Conservation (phyloP, 2,797 vertebrate genomes). For the Micromesistius poutassou region DNA sequence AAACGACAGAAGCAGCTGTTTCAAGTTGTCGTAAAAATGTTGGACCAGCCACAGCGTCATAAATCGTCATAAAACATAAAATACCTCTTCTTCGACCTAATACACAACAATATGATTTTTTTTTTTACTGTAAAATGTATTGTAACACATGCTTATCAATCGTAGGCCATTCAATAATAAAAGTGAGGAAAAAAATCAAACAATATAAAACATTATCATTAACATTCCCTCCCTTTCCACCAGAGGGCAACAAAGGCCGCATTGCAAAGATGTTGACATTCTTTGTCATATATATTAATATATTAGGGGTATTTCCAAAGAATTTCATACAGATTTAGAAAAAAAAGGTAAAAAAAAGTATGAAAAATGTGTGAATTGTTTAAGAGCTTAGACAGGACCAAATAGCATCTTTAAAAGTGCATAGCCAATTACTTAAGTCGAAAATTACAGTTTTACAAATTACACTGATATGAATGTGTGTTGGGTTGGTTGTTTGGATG, state of each 20-base stretch:
- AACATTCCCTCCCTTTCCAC: neutral
- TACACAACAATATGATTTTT: neutral
- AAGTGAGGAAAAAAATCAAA: neutral
- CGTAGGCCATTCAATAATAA: neutral
- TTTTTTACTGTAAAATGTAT: neutral
- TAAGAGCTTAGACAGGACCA: neutral
- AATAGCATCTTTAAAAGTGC: neutral
- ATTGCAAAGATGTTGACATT: neutral
- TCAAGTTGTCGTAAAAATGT: neutral
- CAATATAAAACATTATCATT: neutral
- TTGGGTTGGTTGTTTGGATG: too few species aligned
- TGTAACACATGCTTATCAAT: neutral
- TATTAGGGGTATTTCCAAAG: conserved; percentile 29
- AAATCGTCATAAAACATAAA: neutral
- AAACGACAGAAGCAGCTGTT: neutral
- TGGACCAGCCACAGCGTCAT: neutral
- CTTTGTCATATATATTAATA: neutral
- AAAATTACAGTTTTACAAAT: too few species aligned
- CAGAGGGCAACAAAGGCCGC: neutral
- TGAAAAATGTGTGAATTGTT: too few species aligned
- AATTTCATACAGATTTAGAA: too few species aligned
- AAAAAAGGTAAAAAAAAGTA: too few species aligned
- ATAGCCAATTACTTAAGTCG: neutral
- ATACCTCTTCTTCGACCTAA: neutral
- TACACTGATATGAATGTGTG: neutral